Base-by-base conservation (phyloP, 2,888 invertebrate genomes). In the Asteroscopus sphinx region DNA sequence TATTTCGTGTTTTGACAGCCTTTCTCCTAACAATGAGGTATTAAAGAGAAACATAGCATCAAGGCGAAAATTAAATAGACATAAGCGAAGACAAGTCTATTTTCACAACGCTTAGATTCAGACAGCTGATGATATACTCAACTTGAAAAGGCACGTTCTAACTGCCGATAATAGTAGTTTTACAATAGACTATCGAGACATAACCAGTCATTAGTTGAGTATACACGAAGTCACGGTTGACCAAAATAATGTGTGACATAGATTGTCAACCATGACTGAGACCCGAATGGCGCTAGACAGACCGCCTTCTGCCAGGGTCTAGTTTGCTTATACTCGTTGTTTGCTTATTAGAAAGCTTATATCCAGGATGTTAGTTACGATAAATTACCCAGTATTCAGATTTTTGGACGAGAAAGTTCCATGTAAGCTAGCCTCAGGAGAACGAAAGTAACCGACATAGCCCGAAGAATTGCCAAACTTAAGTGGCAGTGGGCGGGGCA, bases 151-250 rank as follows among this genome's bases (percentile, higher is more conserved):
- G n/a, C 40, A 55, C 48, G 62, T 36, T 35, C 45, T n/a, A 42
- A 46, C 33, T 21, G 11, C 28, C 41, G 25, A 66, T 51, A 44
- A 48, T 47, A 30, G 39, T 37, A 12, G 15, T 58, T 26, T 12
- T 0, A 28, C 42, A n/a, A 28, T 15, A 40, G 12, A 8, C 28
- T 30, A 17, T 21, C 9, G 11, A 15, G 11, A n/a, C n/a, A n/a
- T 17, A 33, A 36, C 32, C n/a, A 17, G 6, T 49, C 16, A 45
- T 70, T 63, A 54, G 41, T 40, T 45, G 57, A 56, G 28, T 55
- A 65, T 55, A 68, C 40, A 61, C 47, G 11, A 6, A 51, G 67
- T 70, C 54, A 73, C 56, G 74, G 63, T 72, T 45, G 59, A 74
- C 53, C 52, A 56, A 62, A 62, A 66, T 11, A 39, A 53, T 30